A percentile compares a stretch with the other conserved stretches of the same genome.
These are phyloP conservation scores for Notothenia rossii DNA, from an alignment of 2,113 vertebrate species.

Conservation along the genomic window DNA sequence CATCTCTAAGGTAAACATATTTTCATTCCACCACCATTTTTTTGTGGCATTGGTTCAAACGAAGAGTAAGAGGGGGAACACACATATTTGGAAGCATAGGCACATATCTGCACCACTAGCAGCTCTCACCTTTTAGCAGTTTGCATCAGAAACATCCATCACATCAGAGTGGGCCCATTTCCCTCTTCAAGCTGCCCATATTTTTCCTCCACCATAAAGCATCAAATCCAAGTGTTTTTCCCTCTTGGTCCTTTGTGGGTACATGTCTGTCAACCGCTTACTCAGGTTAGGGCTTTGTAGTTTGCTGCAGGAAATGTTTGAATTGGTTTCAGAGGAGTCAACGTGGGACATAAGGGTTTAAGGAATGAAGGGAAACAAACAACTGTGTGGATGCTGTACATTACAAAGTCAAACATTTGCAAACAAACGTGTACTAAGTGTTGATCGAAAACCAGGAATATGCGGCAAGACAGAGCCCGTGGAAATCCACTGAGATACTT, in stretches of 20 bases:
- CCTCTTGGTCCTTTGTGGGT: constrained; percentile 48
- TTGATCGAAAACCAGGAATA: constrained; percentile 4
- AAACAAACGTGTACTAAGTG: constrained; percentile 13
- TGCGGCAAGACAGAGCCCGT: neutral
- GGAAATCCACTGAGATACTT: constrained; percentile 20
- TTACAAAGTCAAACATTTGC: constrained; percentile 8
- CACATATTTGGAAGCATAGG: constrained; percentile 40
- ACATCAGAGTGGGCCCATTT: constrained; percentile 56
- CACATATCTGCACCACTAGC: constrained; percentile 26
- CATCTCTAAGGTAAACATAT: constrained; percentile 1
- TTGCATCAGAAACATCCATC: constrained; percentile 61
- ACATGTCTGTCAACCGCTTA: constrained; percentile 50
- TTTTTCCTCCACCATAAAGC: constrained; percentile 29
- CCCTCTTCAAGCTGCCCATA: constrained; percentile 22
- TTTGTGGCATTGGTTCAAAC: constrained; percentile 42
- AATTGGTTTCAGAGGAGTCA: constrained; percentile 47
- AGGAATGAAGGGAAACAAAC: constrained; percentile 31
- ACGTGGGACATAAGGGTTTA: constrained; percentile 44
- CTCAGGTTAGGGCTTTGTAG: constrained; percentile 54
- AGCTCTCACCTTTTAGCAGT: constrained; percentile 50
- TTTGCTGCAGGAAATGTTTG: constrained; percentile 41
- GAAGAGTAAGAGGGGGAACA: constrained; percentile 18
- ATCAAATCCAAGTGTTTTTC: constrained; percentile 38
- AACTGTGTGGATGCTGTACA: constrained; percentile 7
- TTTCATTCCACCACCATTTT: constrained; percentile 25